Conservation (phyloP, 2,888 invertebrate species). For the Petrolisthes manimaculis region DNA sequence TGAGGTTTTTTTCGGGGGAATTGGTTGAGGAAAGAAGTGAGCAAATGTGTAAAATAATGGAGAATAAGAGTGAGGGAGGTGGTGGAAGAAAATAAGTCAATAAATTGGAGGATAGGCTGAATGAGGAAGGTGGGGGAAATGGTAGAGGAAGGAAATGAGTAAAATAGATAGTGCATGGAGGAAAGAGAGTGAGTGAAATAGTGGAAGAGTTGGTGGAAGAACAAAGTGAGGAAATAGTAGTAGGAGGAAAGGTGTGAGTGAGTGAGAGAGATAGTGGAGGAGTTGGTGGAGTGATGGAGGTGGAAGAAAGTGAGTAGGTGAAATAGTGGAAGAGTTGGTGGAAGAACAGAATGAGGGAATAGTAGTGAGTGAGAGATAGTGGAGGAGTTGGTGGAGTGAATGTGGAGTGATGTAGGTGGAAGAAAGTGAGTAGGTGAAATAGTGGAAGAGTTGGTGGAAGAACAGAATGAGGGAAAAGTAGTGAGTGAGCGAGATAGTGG, state of each 20-base stretch:
- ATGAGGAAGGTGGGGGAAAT: neutral
- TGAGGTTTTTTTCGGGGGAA: neutral
- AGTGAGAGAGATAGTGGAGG: neutral
- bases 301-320: constrained; percentile 7
- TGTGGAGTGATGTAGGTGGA: neutral
- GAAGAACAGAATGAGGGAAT: neutral
- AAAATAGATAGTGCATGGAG: neutral
- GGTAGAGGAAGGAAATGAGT: neutral
- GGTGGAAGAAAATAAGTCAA: neutral
- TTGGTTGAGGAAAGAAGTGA: neutral
- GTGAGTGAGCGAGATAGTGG: neutral
- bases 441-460: neutral
- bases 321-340: neutral
- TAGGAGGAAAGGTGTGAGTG: neutral
- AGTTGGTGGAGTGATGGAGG: neutral
- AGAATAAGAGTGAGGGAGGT: neutral
- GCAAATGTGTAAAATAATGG: neutral
- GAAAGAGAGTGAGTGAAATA: neutral
- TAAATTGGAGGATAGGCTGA: neutral
- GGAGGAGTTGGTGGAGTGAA: neutral
- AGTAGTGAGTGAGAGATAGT: neutral
- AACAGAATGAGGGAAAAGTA: neutral
- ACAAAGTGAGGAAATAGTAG: neutral
- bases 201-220: neutral
- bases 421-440: neutral